Evolutionary conservation across 2,113 vertebrate species (phyloP).

Genomic region (Rhabdornis inornatus): DNA sequence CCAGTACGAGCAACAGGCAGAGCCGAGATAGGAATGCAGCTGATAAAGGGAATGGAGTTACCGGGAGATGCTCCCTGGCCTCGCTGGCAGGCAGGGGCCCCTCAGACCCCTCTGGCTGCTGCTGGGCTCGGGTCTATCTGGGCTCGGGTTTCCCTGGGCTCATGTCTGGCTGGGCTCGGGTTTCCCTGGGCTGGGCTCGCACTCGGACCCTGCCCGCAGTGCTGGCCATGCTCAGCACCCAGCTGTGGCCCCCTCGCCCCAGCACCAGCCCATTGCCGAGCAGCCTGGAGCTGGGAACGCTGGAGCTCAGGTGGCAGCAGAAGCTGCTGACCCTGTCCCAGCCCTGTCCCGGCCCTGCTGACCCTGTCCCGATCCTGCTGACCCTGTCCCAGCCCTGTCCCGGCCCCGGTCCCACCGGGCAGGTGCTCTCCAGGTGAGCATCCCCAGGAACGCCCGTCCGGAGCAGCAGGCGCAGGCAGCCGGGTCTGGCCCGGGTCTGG

Average conservation of each 20-base stretch:
- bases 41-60: not conserved
- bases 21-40: not conserved
- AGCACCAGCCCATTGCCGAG: not conserved
- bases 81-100: not conserved
- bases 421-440: fast-evolving
- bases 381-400: not conserved
- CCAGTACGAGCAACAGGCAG: not conserved
- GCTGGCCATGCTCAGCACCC: fast-evolving
- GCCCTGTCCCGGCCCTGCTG: not conserved
- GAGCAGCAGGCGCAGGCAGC: not conserved
- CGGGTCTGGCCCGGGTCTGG: fast-evolving
- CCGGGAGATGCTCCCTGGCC: not conserved
- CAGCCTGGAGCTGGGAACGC: fast-evolving
- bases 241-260: fast-evolving
- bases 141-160: too few species aligned
- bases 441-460: fast-evolving
- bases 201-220: fast-evolving
- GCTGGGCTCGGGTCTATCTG: fast-evolving
- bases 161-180: not conserved
- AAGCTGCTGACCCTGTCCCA: too few species aligned
- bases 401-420: fast-evolving
- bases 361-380: not conserved
- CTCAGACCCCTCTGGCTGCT: not conserved
- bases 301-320: fast-evolving
- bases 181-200: not conserved